Base-by-base conservation (phyloP, 2,113 vertebrate genomes). In the Dromas ardeola region DNA sequence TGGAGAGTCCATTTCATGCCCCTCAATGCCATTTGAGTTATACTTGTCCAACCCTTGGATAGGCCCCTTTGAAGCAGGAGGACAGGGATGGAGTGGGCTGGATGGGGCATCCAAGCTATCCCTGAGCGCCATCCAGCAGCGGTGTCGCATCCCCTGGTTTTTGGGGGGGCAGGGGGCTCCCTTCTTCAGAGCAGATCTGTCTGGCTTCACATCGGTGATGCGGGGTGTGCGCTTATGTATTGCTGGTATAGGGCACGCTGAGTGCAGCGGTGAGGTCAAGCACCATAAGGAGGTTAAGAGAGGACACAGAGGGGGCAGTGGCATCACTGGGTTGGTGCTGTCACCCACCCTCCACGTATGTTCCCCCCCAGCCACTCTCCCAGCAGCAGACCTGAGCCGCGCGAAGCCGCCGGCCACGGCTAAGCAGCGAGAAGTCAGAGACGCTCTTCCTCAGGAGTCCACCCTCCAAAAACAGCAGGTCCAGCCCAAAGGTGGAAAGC, bases 381-480 rank as follows among this genome's bases (percentile, higher is more conserved):
- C 0, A 0, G 52, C 25, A n/a, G 20, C 17, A 21, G 59, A 98
- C 98, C 98, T 98, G 97, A 91, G 95, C 95, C 22, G 93, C 92
- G 0, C 12, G 94, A 20, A 98, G 84, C 20, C 4, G n/a, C 61
- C 10, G 87, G 86, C 90, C 56, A 0, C 5, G 84, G 65, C 92
- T 95, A 82, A 95, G 23, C 58, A 98, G 36, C 0, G 95, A 96
- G 84, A 98, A 97, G 63, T 97, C 94, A 0, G 95, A 97, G 58
- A 86, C 0, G 2, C 97, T 98, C 72, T 92, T 94, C 53, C 96
- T 96, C 82, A 98, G 92, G 43, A 98, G 52, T 30, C 98, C 98
- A 22, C 93, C 45, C 18, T 98, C 97, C 67, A 93, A 72, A 95
- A 98, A 98, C 8, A 98, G 87, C 77, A 98, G 86, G 69, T 98